Evolutionary conservation across 2,888 invertebrate genomes (phyloP), one percentile per base, ranked within the genome.

Genomic region (Tholera decimalis): DNA sequence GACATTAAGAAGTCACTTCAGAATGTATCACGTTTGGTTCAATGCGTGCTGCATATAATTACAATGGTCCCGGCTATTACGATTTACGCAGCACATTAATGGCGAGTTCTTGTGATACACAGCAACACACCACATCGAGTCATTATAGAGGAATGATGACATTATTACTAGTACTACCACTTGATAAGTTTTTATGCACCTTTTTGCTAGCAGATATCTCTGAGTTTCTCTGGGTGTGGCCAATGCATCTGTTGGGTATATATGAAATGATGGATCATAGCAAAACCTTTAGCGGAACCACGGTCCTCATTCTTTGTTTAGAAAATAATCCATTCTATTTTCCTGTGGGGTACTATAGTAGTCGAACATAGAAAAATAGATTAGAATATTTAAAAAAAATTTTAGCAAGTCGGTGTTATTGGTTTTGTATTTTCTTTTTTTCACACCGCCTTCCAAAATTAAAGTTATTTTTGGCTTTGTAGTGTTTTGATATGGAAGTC

Each of bases 131-230:
- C 77, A 28, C 54, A 49, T 54, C 54, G 20, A 53, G 49, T 78
- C 69, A 83, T 83, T 83, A 80, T 37, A 44, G 26, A 79, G 78
- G 75, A 79, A 80, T 84, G 77, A 79, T 82, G 73, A 70, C 69
- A 68, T 78, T 70, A 82, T 57, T 77, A 75, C 73, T 59, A 55
- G 59, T 55, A 63, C 47, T n/a, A 33, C 15, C 24, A 39, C 64
- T 57, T 51, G 71, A 72, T 80, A 74, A 63, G 53, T 79, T 81
- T 79, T 79, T 79, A 22, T 69, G 35, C 51, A 26, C 0, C 44
- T 73, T 75, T 71, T 80, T 77, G 60, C 56, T 44, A 1, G 15
- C n/a, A 64, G 59, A 63, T 67, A 64, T 72, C 59, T 71, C 67
- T n/a, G 7, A 66, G 70, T 81, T 81, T 81, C 83, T 83, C 73